Evolutionary conservation across 30 jellyfish, hydroid and myxozoan species (phyloP).

Genomic region (Morbakka virulenta): DNA sequence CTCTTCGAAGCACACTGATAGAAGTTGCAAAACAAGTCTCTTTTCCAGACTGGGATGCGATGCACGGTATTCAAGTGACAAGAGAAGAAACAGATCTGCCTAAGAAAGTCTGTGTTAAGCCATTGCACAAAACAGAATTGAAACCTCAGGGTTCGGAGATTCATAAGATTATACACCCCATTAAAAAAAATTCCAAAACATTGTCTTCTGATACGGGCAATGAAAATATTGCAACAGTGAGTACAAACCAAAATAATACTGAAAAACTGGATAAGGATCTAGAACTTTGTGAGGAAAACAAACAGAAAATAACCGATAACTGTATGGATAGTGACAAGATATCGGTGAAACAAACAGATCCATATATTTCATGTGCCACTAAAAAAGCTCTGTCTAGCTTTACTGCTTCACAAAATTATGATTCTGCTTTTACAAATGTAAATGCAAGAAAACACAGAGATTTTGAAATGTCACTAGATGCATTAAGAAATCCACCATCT

Average conservation of each 20-base stretch:
- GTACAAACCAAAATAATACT: background rate
- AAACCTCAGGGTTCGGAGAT: background rate
- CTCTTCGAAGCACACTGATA: background rate
- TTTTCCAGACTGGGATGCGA: conserved; percentile 75
- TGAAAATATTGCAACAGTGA: background rate
- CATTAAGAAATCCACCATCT: background rate
- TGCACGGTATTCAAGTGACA: conserved; percentile 58
- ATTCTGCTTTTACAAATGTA: no score
- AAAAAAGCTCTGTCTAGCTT: background rate
- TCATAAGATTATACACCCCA: no score
- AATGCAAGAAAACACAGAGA: background rate
- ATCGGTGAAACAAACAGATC: background rate
- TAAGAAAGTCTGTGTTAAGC: background rate
- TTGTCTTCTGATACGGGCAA: background rate
- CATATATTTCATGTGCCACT: no score
- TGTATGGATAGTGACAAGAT: background rate
- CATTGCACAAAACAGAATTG: background rate
- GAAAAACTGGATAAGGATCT: background rate
- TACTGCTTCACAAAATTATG: background rate
- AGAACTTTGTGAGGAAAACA: background rate
- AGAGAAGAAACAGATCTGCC: conserved; percentile 46
- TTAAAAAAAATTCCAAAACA: no score
- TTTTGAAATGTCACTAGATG: background rate
- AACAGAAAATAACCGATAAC: background rate
- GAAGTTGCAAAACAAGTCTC: conserved; percentile 60